Evolutionary conservation across 2,888 invertebrate species (phyloP), one percentile per base, ranked within the genome.

Genomic region (Pammene aurita): DNA sequence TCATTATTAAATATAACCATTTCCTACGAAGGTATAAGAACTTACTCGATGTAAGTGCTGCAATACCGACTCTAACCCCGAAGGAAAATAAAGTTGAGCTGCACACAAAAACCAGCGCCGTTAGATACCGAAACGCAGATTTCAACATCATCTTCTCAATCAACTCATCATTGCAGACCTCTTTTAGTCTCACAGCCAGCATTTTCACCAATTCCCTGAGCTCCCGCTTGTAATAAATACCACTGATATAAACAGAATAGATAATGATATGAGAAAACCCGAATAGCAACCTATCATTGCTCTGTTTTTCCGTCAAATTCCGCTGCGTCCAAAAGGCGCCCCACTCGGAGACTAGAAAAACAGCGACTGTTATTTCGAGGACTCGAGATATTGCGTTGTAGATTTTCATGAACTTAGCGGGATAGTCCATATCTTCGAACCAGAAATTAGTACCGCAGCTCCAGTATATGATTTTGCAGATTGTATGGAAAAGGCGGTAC

Each of bases 261-360:
- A 64, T 10, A 0, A 65, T 9, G 6, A 34, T n/a, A 46, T 70
- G 64, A n/a, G 63, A 26, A 18, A 62, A 7, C 0, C 46, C 14
- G 42, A 67, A 70, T 1, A 70, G 5, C 4, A 38, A 35, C 14
- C 26, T 14, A 26, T 70, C 70, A 9, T 35, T 14, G 2, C 4
- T 26, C 26, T 72, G 66, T n/a, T 70, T 72, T 4, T 67, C 67
- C 2, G 64, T 54, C 34, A 72, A 52, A 26, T 67, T 41, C 5
- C 46, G 38, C 35, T 72, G 72, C 14, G 70, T 70, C 14, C 42
- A 60, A 35, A 64, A 56, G 1, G 67, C 13, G 0, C 63, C 58
- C 10, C 16, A 56, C 10, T 57, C 52, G 5, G 65, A 65, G 5
- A 58, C 7, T 13, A 72, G 7, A 10, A 70, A 65, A 2, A 44